Evolutionary conservation across 35 echinoderm and acorn worm genomes (phyloP).

Genomic region (Lytechinus pictus): DNA sequence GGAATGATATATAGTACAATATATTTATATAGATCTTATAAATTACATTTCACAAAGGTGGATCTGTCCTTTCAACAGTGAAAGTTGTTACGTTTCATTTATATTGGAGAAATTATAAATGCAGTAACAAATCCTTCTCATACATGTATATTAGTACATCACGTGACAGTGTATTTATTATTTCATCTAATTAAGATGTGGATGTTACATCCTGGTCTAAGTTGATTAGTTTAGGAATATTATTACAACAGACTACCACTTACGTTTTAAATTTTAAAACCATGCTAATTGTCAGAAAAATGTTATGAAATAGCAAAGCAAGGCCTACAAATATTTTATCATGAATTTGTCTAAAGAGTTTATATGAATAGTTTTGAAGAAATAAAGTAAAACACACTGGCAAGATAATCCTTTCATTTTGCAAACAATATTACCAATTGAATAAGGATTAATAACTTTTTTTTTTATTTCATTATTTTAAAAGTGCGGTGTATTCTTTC

Average conservation of each 20-base stretch:
- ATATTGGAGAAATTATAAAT: neutral
- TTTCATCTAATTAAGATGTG: neutral
- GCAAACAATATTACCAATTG: neutral
- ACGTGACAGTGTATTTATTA: neutral
- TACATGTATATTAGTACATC: neutral
- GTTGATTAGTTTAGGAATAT: neutral
- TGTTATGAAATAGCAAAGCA: neutral
- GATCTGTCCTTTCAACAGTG: neutral
- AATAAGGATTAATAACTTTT: neutral
- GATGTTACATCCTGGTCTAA: neutral
- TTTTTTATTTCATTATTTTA: neutral
- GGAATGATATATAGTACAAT: neutral
- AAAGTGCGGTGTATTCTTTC: neutral
- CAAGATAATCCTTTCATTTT: neutral
- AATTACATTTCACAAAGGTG: neutral
- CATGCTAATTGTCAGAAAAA: neutral
- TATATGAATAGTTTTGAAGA: neutral
- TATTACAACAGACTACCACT: neutral
- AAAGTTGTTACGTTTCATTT: neutral
- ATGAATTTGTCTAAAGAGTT: neutral
- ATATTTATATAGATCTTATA: neutral
- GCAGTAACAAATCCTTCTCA: neutral
- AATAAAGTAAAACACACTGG: neutral
- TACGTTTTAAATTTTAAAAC: neutral
- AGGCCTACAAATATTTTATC: neutral